Percentiles rank a stretch among this genome's conserved stretches.
Evolutionary conservation across 2,888 invertebrate species (phyloP).

Genomic region (Caenorhabditis uteleia): DNA sequence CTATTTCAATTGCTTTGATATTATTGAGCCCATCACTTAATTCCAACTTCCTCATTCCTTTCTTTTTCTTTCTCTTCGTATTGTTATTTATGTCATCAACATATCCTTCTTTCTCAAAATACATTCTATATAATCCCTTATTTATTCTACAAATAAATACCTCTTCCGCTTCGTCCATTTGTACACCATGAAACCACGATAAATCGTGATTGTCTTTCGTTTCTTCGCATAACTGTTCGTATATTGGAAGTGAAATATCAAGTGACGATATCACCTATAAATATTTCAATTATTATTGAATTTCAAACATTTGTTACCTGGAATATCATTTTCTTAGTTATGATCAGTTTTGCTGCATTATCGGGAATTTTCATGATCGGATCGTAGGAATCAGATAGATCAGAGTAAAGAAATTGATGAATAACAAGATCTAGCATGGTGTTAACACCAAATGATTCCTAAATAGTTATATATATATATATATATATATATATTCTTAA

Average conservation of each 20-base stretch:
- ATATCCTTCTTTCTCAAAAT: background rate
- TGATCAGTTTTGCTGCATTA: conserved; percentile 23
- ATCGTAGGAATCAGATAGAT: conserved; percentile 22
- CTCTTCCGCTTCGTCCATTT: conserved; percentile 1
- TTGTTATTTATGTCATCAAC: conserved; percentile 5
- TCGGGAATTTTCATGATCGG: conserved; percentile 38
- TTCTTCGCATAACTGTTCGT: conserved; percentile 26
- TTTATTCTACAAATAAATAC: background rate
- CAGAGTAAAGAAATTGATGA: conserved; percentile 38
- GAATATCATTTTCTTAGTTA: conserved; percentile 32
- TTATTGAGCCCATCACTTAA: conserved; percentile 20
- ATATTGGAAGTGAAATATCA: conserved; percentile 22
- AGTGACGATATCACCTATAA: conserved; percentile 8
- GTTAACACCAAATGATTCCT: no score
- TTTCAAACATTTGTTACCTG: conserved; percentile 20
- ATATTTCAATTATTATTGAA: background rate
- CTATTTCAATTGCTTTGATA: conserved; percentile 13
- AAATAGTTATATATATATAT: background rate
- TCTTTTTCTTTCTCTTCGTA: conserved; percentile 7
- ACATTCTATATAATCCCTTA: background rate
- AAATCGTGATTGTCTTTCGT: conserved; percentile 24
- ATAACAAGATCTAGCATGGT: conserved; percentile 14
- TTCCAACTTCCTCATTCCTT: conserved; percentile 26
- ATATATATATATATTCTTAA: background rate
- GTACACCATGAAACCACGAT: conserved; percentile 33